Percentiles rank a stretch among this genome's conserved stretches.
These are phyloP conservation scores for Drosophila nasuta DNA, from an alignment of 1,140 invertebrate species.

Conservation along the genomic window DNA sequence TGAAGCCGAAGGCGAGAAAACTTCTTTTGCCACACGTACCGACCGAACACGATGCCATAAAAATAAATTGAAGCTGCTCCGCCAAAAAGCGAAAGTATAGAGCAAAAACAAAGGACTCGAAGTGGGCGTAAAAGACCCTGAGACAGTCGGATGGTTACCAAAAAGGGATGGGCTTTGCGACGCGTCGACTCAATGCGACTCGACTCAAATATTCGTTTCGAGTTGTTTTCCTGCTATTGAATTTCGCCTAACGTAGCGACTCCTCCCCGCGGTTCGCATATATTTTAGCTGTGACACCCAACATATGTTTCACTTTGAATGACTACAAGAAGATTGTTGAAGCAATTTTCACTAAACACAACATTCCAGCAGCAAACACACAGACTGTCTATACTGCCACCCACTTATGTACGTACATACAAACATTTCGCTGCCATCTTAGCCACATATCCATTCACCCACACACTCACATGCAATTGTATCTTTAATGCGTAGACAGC, in stretches of 20 bases:
- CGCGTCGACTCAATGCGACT: background rate
- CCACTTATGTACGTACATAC: background rate
- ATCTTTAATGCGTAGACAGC: constrained; percentile 63
- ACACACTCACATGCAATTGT: constrained; percentile 57
- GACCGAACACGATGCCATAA: constrained; percentile 69
- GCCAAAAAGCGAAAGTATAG: constrained; percentile 35
- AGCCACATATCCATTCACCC: constrained; percentile 18
- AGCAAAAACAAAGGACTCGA: constrained; percentile 29
- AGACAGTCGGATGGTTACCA: background rate
- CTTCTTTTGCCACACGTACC: constrained; percentile 58
- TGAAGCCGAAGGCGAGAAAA: constrained; percentile 45
- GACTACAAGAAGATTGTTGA: constrained; percentile 67
- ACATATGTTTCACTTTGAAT: constrained; percentile 77
- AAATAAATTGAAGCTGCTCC: constrained; percentile 68
- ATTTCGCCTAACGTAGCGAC: constrained; percentile 18
- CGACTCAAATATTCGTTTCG: constrained; percentile 13
- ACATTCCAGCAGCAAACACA: constrained; percentile 35
- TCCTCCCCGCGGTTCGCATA: constrained; percentile 28
- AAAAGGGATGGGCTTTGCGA: constrained; percentile 10
- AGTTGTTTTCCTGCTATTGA: constrained; percentile 44
- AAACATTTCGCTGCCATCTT: background rate
- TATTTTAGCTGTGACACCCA: constrained; percentile 74
- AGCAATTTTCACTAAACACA: constrained; percentile 74
- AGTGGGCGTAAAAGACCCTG: constrained; percentile 30
- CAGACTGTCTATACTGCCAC: background rate